Conservation (phyloP, 2,113 vertebrate genomes). For the Haplotaxodon microlepis region DNA sequence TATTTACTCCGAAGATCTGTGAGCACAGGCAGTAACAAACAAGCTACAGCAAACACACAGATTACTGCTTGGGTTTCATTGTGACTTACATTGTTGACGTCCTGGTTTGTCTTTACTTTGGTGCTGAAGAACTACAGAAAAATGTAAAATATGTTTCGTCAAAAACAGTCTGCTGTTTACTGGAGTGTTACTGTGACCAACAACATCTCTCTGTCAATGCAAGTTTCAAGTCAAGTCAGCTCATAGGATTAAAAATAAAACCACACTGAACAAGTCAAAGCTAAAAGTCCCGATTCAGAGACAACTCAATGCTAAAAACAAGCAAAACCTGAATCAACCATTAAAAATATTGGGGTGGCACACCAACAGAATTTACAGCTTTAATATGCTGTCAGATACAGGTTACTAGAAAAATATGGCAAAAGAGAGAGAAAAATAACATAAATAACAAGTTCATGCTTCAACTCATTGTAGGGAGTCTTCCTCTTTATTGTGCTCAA, state of each 20-base stretch:
- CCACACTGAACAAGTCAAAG: not conserved
- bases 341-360: not conserved
- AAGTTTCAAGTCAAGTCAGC: not conserved
- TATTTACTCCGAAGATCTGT: rapidly evolving
- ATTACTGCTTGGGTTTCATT: not conserved
- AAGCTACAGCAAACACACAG: not conserved
- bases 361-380: not conserved
- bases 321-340: not conserved
- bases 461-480: not conserved
- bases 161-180: not conserved
- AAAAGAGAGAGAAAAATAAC: not conserved
- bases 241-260: not conserved
- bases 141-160: not conserved
- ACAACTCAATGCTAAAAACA: rapidly evolving
- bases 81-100: rapidly evolving
- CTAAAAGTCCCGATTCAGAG: not conserved
- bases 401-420: rapidly evolving
- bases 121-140: not conserved
- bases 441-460: not conserved
- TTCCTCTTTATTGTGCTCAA: not conserved
- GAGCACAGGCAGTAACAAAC: not conserved
- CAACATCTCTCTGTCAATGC: rapidly evolving
- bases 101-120: not conserved
- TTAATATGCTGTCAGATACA: not conserved
- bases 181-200: not conserved